These are phyloP conservation scores for Baronia brevicornis DNA, from an alignment of 2,888 invertebrate genomes.

Conservation along the genomic window DNA sequence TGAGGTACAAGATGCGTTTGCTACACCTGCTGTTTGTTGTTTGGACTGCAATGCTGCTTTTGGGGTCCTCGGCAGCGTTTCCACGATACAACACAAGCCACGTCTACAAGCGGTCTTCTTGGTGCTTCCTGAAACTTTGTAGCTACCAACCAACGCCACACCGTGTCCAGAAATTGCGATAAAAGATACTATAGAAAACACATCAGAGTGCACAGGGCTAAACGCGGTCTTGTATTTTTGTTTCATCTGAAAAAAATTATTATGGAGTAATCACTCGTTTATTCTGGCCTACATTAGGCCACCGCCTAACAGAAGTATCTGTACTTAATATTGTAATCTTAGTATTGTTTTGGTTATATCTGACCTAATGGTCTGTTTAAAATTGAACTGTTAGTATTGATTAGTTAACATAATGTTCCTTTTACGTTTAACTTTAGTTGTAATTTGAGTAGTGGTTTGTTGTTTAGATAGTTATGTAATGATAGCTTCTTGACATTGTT, in stretches of 20 bases:
- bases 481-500: constrained; percentile 12
- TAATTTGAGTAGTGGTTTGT: constrained; percentile 12
- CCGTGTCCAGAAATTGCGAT: constrained; percentile 24
- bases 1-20: constrained; percentile 43
- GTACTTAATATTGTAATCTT: constrained; percentile 47
- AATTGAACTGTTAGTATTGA: neutral
- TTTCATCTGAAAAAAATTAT: neutral
- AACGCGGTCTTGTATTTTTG: no score
- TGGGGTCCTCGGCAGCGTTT: constrained; percentile 31
- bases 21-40: constrained; percentile 36
- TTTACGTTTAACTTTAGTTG: constrained; percentile 11
- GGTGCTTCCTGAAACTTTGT: constrained; percentile 55
- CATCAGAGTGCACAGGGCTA: no score
- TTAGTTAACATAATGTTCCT: constrained; percentile 13
- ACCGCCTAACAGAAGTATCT: constrained; percentile 53
- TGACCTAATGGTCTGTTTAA: constrained; percentile 1
- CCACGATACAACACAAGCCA: constrained; percentile 30
- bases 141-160: constrained; percentile 34
- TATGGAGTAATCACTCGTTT: constrained; percentile 26
- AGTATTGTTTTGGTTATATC: constrained; percentile 31
- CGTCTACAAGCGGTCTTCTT: constrained; percentile 37
- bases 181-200: no score
- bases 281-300: constrained; percentile 48
- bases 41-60: constrained; percentile 33
- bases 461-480: constrained; percentile 12